Base-by-base conservation (phyloP, 2,888 invertebrate species). In the Xanthia icteritia region DNA sequence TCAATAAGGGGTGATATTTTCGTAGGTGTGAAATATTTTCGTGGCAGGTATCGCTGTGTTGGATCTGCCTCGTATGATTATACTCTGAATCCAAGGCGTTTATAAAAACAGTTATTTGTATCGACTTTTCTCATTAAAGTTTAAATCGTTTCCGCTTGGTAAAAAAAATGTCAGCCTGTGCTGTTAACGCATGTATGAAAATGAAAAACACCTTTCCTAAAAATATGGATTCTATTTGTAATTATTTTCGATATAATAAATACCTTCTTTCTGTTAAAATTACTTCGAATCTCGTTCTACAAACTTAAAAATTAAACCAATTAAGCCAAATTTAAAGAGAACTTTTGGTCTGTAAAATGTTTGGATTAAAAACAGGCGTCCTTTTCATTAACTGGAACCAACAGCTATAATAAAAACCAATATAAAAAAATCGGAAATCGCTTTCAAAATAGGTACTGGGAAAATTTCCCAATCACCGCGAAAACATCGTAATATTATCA, bases 401-500 rank as follows among this genome's bases (percentile, higher is more conserved):
- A 39, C 27, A 58, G 15, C 8, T 15, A 42, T 27, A 58, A 5
- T n/a, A 11, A 64, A 45, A 60, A 60, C 17, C 23, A 63, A 54
- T 36, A 23, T 4, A 6, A 48, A 61, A 31, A n/a, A 1, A 3
- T 45, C 23, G 20, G 2, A 15, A 36, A 69, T 61, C 36, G 13
- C 31, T 65, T 66, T 54, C 31, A 73, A 65, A 58, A 36, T 36
- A 42, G 42, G 42, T 11, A 64, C 76, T 36, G 54, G 15, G 31
- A 51, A 77, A 78, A 73, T 64, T 60, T 56, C 39, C 48, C 54
- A 71, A 73, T 83, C 63, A 61, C 64, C 27, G 27, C 20, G 73
- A 51, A 67, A 75, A 54, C 64, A 79, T 73, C 64, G n/a, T 63
- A 73, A 76, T 68, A 68, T 71, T 54, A 56, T 73, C 54, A 73